A percentile compares a stretch with the other conserved stretches of the same genome.
These are phyloP conservation scores for Macrostomum lignano DNA, from an alignment of 1,140 invertebrate species.

Conservation along the genomic window DNA sequence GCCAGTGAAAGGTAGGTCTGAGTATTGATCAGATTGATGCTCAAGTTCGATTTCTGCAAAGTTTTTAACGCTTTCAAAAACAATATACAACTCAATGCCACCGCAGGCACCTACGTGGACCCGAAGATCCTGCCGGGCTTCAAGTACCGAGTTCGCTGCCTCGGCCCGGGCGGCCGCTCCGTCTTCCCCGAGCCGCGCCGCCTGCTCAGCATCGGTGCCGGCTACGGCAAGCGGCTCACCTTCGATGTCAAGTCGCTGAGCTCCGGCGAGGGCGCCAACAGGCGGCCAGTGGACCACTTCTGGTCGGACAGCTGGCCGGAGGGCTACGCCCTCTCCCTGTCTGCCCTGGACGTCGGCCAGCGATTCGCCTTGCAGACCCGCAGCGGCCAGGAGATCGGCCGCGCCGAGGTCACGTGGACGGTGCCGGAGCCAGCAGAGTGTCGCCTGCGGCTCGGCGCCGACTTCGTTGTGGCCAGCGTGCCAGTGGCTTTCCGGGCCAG, in stretches of 20 bases:
- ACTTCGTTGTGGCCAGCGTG: too few species aligned
- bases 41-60: too few species aligned
- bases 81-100: too few species aligned
- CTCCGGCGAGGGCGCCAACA: constrained; percentile 33
- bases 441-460: too few species aligned
- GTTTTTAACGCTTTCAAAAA: too few species aligned
- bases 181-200: constrained; percentile 36
- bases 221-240: constrained; percentile 44
- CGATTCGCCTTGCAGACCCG: constrained; percentile 38
- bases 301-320: constrained; percentile 48
- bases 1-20: constrained; percentile 37
- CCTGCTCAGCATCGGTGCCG: constrained; percentile 39
- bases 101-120: constrained; percentile 42
- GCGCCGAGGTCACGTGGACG: constrained; percentile 10
- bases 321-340: constrained; percentile 39
- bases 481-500: too few species aligned
- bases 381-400: constrained; percentile 33
- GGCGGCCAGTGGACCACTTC: constrained; percentile 38
- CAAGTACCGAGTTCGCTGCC: constrained; percentile 38
- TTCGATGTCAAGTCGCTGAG: too few species aligned
- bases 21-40: neutral
- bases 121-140: constrained; percentile 42
- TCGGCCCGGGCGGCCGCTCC: constrained; percentile 33
- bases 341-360: constrained; percentile 36
- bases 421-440: too few species aligned